A percentile compares a stretch with the other conserved stretches of the same genome.
These are phyloP conservation scores for Brevimyrus niger DNA, from an alignment of 2,113 vertebrate genomes.

Conservation along the genomic window DNA sequence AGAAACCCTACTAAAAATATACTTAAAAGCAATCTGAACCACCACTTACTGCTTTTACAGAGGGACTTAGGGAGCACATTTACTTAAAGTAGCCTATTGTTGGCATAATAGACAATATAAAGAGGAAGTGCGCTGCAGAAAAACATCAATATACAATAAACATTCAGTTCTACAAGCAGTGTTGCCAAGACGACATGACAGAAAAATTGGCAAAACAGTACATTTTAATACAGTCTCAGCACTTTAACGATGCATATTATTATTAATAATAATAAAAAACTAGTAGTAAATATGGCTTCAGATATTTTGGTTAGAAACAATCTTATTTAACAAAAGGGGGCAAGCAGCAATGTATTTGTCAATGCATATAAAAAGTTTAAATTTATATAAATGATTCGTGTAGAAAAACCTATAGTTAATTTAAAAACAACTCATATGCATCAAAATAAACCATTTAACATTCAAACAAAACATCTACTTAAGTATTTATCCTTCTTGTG, in stretches of 20 bases:
- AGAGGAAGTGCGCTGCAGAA: neutral
- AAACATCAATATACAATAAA: neutral
- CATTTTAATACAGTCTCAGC: neutral
- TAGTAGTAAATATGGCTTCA: no score
- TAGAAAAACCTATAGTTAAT: neutral
- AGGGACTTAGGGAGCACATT: neutral
- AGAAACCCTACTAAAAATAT: neutral
- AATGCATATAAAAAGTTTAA: neutral
- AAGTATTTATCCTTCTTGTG: neutral
- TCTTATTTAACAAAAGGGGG: neutral
- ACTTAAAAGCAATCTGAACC: neutral
- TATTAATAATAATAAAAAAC: no score
- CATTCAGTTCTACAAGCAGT: neutral
- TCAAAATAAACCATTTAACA: neutral
- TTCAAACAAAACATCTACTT: neutral
- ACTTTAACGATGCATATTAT: no score
- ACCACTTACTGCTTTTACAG: neutral
- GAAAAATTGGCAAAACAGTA: neutral
- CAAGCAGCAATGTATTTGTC: neutral
- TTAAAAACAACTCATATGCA: neutral
- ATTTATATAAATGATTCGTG: neutral
- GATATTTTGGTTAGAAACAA: neutral
- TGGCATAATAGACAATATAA: neutral
- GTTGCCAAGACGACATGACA: neutral
- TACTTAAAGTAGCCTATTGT: neutral